Conservation (phyloP, 2,888 invertebrate genomes). For the Agonopterix heracliana region DNA sequence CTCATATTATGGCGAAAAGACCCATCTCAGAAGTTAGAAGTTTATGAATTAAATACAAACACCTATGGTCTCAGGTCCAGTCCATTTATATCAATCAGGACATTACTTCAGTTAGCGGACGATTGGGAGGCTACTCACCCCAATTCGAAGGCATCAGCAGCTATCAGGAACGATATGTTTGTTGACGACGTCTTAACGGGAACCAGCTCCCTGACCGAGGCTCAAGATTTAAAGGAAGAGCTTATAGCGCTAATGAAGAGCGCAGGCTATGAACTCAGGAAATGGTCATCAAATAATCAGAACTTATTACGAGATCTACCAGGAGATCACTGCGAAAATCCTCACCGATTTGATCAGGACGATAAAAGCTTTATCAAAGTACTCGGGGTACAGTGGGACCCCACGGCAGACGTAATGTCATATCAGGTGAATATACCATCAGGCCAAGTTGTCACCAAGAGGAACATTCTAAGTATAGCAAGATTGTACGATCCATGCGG, state of each 20-base stretch:
- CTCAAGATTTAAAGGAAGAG: background rate
- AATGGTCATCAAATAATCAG: constrained; percentile 1
- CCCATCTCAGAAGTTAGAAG: too few species aligned
- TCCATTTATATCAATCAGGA: background rate
- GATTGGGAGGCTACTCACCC: background rate
- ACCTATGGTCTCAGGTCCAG: constrained; percentile 12
- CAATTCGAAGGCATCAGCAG: background rate
- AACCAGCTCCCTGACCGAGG: background rate
- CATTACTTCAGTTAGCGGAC: background rate
- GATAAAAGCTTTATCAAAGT: background rate
- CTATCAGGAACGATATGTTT: background rate
- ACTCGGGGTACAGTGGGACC: constrained; percentile 3
- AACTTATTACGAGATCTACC: background rate
- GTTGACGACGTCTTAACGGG: constrained; percentile 1
- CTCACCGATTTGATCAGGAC: background rate
- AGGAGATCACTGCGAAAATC: background rate
- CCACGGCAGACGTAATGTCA: background rate
- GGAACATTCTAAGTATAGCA: background rate
- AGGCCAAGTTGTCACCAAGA: background rate
- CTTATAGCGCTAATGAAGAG: background rate
- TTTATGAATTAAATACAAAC: constrained; percentile 12
- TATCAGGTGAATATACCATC: background rate
- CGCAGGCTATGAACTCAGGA: background rate
- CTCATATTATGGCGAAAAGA: too few species aligned
- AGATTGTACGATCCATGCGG: constrained; percentile 1